A percentile compares a stretch with the other conserved stretches of the same genome.
These are phyloP conservation scores for Erannis defoliaria DNA, from an alignment of 2,888 invertebrate species.

Conservation along the genomic window DNA sequence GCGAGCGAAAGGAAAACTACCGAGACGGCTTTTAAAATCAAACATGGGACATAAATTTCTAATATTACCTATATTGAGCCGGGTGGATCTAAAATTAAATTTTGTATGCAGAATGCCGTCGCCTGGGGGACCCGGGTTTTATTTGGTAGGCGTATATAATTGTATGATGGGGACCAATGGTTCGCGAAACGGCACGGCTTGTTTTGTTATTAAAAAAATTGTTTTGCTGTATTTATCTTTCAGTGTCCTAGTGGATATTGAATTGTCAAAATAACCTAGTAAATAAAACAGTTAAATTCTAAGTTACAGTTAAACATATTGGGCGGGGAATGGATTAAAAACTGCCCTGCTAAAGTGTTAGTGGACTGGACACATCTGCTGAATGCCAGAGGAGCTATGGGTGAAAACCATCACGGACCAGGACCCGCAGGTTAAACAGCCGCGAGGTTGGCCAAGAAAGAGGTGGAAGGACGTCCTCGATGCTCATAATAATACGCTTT, in stretches of 20 bases:
- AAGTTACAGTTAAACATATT: too few species aligned
- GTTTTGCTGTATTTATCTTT: conserved; percentile 36
- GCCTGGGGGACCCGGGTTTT: conserved; percentile 69
- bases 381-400: too few species aligned
- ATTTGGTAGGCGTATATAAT: conserved; percentile 87
- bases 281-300: too few species aligned
- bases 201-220: conserved; percentile 60
- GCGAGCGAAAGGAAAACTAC: conserved; percentile 58
- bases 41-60: conserved; percentile 82
- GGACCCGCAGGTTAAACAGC: too few species aligned
- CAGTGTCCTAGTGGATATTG: background rate
- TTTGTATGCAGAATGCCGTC: conserved; percentile 83
- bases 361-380: too few species aligned
- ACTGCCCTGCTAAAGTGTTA: too few species aligned
- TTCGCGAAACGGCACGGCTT: conserved; percentile 76
- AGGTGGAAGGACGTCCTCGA: too few species aligned
- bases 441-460: too few species aligned
- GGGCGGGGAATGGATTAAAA: too few species aligned
- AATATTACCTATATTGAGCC: conserved; percentile 85
- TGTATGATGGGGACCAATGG: conserved; percentile 85
- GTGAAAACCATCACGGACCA: too few species aligned
- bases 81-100: conserved; percentile 84
- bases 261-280: background rate
- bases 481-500: too few species aligned
- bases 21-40: conserved; percentile 70